phyloP scores from a whole-genome alignment of 2,797 vertebrate species.

The Rhyacichthys aspro region DNA sequence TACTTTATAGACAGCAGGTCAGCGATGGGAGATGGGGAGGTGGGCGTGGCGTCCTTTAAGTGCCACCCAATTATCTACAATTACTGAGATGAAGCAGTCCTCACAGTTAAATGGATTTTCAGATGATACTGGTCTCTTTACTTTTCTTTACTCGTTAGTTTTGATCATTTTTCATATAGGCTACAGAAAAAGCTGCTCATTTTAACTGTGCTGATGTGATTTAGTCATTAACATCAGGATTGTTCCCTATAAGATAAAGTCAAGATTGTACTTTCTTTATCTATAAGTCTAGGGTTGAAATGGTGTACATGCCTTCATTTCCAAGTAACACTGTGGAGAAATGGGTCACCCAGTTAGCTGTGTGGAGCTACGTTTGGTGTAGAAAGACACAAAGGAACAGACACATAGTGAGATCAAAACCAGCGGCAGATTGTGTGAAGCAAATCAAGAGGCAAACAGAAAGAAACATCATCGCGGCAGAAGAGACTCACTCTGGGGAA shows the following conservation, averaged over 20 bases:
- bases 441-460: slow-evolving; percentile 43
- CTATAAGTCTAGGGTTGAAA: not conserved
- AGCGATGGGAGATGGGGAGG: slow-evolving; percentile 5
- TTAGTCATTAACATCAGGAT: too few relatives aligned
- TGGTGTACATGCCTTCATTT: slow-evolving; percentile 32
- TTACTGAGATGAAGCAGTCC: slow-evolving; percentile 8
- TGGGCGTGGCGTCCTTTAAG: slow-evolving; percentile 29
- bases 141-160: too few relatives aligned
- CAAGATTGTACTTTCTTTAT: not conserved
- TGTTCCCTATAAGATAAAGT: not conserved
- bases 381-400: not conserved
- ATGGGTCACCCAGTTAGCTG: slow-evolving; percentile 76
- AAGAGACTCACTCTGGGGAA: slow-evolving; percentile 21
- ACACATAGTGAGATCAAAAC: slow-evolving; percentile 52
- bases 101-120: not conserved
- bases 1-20: slow-evolving; percentile 19
- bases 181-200: not conserved
- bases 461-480: slow-evolving; percentile 41
- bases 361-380: slow-evolving; percentile 3
- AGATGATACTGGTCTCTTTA: too few relatives aligned
- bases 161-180: too few relatives aligned
- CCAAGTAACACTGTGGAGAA: slow-evolving; percentile 61
- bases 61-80: slow-evolving; percentile 27
- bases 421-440: slow-evolving; percentile 29
- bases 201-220: too few relatives aligned